Percentiles rank a stretch among this genome's conserved stretches.
Evolutionary conservation across 2,113 vertebrate species (phyloP).

Genomic region (Isurus oxyrinchus): DNA sequence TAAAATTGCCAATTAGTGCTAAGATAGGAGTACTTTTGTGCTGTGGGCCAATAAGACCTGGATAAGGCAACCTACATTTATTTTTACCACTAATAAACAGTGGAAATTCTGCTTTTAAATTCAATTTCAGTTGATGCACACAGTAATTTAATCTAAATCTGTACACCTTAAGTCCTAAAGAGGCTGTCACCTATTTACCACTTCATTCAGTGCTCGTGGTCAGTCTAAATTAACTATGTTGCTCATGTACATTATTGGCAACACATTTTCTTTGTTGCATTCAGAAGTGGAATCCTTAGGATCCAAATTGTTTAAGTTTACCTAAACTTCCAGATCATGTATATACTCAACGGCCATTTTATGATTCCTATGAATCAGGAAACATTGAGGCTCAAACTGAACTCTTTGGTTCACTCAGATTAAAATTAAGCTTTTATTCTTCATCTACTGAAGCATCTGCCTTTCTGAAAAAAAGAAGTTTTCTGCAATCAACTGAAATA

Average conservation of each 20-base stretch:
- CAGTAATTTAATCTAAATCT: slow-evolving; percentile 2
- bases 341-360: neutral
- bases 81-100: neutral
- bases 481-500: neutral
- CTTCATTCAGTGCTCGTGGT: neutral
- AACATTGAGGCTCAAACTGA: neutral
- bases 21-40: neutral
- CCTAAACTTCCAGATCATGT: neutral
- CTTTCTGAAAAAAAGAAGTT: neutral
- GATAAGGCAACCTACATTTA: neutral
- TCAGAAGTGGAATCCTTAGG: neutral
- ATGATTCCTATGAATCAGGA: neutral
- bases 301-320: neutral
- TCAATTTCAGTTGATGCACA: neutral
- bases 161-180: neutral
- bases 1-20: neutral
- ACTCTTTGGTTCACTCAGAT: neutral
- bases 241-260: neutral
- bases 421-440: neutral
- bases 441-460: neutral
- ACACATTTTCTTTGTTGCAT: no score
- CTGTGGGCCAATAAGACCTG: neutral
- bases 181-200: neutral
- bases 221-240: neutral
- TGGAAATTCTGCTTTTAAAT: neutral